phyloP scores from a whole-genome alignment of 2,797 vertebrate species.

The Taenioides sp. region DNA sequence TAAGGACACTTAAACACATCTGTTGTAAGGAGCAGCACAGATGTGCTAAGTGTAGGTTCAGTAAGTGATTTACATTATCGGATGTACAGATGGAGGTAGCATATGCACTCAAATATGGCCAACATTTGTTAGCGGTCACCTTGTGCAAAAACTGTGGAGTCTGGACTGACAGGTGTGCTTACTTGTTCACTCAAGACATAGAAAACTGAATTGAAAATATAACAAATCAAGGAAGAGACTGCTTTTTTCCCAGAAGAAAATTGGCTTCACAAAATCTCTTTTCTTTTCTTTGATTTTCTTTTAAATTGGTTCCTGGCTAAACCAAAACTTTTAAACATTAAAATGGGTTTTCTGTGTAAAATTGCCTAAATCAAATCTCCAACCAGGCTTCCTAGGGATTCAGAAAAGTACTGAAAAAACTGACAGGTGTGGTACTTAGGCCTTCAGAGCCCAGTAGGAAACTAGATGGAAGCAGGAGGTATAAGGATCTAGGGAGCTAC shows the following conservation, averaged over 20 bases:
- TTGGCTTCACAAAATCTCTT: background rate
- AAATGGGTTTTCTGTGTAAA: slow-evolving; percentile 22
- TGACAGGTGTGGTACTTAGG: slow-evolving; percentile 69
- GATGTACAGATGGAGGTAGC: slow-evolving; percentile 42
- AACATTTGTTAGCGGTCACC: slow-evolving; percentile 32
- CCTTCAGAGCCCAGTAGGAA: slow-evolving; percentile 37
- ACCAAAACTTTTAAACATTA: slow-evolving; percentile 29
- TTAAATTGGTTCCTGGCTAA: slow-evolving; percentile 30
- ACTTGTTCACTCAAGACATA: slow-evolving; percentile 11
- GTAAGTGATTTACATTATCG: slow-evolving; percentile 23
- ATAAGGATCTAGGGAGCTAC: slow-evolving; percentile 62
- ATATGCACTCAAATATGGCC: slow-evolving; percentile 33
- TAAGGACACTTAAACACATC: slow-evolving; percentile 20
- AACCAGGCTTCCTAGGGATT: slow-evolving; percentile 52
- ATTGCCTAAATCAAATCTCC: slow-evolving; percentile 47
- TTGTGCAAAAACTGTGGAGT: slow-evolving; percentile 24
- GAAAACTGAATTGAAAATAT: slow-evolving; percentile 10
- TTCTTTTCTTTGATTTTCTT: slow-evolving; percentile 24
- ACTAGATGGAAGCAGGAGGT: slow-evolving; percentile 50
- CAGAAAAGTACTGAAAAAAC: slow-evolving; percentile 57
- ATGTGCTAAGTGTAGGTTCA: slow-evolving; percentile 29
- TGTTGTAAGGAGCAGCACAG: slow-evolving; percentile 29
- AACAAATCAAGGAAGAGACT: background rate
- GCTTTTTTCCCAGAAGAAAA: background rate
- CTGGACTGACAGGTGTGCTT: slow-evolving; percentile 14